A percentile compares a stretch with the other conserved stretches of the same genome.
phyloP scores from a whole-genome alignment of 2,797 vertebrate genomes.

The Micropoecilia bifurca region DNA sequence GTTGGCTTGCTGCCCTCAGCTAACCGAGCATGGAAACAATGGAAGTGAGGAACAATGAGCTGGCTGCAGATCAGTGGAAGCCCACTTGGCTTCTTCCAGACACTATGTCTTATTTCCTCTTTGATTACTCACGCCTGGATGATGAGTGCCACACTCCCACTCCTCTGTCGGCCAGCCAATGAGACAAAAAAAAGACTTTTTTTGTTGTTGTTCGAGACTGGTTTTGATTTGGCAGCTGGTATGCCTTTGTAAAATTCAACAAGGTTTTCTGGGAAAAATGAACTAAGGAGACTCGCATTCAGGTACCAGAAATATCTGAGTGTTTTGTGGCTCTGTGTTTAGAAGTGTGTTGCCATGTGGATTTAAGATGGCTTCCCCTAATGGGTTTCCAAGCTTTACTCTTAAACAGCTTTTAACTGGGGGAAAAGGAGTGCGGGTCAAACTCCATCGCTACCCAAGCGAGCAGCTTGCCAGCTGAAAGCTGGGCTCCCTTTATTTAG shows the following conservation, averaged over 20 bases:
- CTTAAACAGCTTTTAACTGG: constrained; percentile 74
- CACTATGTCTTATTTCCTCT: constrained; percentile 73
- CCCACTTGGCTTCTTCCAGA: constrained; percentile 63
- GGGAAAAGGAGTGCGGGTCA: constrained; percentile 46
- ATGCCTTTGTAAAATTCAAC: constrained; percentile 69
- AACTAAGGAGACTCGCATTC: constrained; percentile 34
- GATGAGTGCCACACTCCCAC: constrained; percentile 66
- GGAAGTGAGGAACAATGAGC: constrained; percentile 67
- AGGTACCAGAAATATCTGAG: constrained; percentile 38
- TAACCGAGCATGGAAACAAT: constrained; percentile 66
- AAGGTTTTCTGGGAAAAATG: constrained; percentile 49
- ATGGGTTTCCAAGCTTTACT: constrained; percentile 65
- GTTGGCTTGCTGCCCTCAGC: constrained; percentile 39
- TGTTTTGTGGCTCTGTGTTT: constrained; percentile 19
- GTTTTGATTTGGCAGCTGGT: constrained; percentile 76
- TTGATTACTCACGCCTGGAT: constrained; percentile 76
- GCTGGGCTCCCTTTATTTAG: constrained; percentile 56
- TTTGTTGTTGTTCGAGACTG: constrained; percentile 63
- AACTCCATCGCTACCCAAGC: constrained; percentile 73
- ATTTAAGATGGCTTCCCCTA: constrained; percentile 61
- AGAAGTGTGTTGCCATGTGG: constrained; percentile 28
- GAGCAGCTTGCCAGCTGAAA: constrained; percentile 57
- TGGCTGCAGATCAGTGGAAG: constrained; percentile 72
- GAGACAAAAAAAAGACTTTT: constrained; percentile 57
- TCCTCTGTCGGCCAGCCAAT: constrained; percentile 59